Conservation (phyloP, 1,140 invertebrate species). For the Eufriesea mexicana region DNA sequence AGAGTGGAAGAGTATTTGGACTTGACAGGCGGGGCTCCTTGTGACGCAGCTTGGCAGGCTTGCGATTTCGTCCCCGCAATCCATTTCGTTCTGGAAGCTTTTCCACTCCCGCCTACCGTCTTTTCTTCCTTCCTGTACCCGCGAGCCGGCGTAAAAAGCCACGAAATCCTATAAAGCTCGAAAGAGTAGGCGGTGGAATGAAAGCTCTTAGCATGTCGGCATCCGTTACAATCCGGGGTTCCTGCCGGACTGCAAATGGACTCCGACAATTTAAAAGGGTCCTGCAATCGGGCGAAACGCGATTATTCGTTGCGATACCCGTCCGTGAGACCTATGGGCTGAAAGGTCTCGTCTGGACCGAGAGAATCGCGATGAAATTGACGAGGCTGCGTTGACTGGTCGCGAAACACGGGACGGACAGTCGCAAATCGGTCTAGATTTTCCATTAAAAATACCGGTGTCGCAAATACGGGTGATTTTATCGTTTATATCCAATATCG, state of each 20-base stretch:
- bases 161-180: constrained; percentile 64
- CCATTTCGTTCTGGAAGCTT: constrained; percentile 48
- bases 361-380: too few relatives aligned
- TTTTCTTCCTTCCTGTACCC: not conserved
- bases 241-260: constrained; percentile 60
- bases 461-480: too few relatives aligned
- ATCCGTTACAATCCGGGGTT: constrained; percentile 61
- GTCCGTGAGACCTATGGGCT: too few relatives aligned
- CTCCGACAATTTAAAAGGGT: constrained; percentile 74
- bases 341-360: not conserved
- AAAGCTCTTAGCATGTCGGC: constrained; percentile 77
- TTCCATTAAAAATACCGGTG: too few relatives aligned
- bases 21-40: constrained; percentile 40
- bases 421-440: too few relatives aligned
- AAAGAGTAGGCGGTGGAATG: constrained; percentile 59
- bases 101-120: not conserved
- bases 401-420: too few relatives aligned
- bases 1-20: constrained; percentile 26
- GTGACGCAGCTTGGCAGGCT: constrained; percentile 19
- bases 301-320: constrained; percentile 70
- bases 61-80: constrained; percentile 40
- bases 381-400: not conserved
- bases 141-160: constrained; percentile 44
- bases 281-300: constrained; percentile 68
- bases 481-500: too few relatives aligned